These are phyloP conservation scores for Eptesicus fuscus DNA, from an alignment of 2,113 vertebrate genomes.

Conservation along the genomic window DNA sequence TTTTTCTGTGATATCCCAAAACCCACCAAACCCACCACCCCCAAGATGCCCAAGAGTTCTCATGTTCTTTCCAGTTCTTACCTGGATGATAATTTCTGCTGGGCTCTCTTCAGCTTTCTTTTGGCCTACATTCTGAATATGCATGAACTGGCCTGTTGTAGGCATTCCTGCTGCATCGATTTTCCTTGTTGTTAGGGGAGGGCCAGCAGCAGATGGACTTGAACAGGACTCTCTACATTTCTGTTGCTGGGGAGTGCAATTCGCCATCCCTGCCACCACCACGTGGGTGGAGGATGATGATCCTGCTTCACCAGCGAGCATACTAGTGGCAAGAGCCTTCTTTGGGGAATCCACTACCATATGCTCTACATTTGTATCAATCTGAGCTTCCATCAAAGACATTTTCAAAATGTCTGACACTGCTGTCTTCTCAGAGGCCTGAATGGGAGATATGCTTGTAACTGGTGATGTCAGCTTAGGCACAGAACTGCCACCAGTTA, in stretches of 20 bases:
- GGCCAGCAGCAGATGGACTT: slow-evolving; percentile 80
- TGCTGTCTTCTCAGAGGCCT: slow-evolving; percentile 86
- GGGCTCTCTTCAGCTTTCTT: slow-evolving; percentile 87
- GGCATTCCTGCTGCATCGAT: slow-evolving; percentile 76
- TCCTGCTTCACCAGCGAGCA: slow-evolving; percentile 78
- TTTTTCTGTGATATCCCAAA: not conserved
- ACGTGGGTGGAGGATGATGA: slow-evolving; percentile 82
- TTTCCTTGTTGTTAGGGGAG: slow-evolving; percentile 80
- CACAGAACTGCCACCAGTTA: slow-evolving; percentile 83
- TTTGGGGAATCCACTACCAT: slow-evolving; percentile 91
- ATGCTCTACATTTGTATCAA: slow-evolving; percentile 89
- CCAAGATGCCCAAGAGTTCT: slow-evolving; percentile 45
- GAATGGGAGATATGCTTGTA: slow-evolving; percentile 81
- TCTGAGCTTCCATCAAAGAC: slow-evolving; percentile 98
- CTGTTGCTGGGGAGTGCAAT: slow-evolving; percentile 85
- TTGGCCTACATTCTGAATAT: slow-evolving; percentile 88
- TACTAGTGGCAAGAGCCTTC: slow-evolving; percentile 85
- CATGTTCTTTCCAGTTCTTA: slow-evolving; percentile 73
- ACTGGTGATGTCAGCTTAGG: slow-evolving; percentile 84
- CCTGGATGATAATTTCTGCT: slow-evolving; percentile 92
- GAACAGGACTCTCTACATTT: slow-evolving; percentile 82
- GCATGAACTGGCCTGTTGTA: slow-evolving; percentile 85
- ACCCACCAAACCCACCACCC: slow-evolving; percentile 27
- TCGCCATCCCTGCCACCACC: slow-evolving; percentile 75
- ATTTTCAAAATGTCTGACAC: slow-evolving; percentile 97